phyloP scores from a whole-genome alignment of 2,113 vertebrate genomes.

The Anguilla rostrata region DNA sequence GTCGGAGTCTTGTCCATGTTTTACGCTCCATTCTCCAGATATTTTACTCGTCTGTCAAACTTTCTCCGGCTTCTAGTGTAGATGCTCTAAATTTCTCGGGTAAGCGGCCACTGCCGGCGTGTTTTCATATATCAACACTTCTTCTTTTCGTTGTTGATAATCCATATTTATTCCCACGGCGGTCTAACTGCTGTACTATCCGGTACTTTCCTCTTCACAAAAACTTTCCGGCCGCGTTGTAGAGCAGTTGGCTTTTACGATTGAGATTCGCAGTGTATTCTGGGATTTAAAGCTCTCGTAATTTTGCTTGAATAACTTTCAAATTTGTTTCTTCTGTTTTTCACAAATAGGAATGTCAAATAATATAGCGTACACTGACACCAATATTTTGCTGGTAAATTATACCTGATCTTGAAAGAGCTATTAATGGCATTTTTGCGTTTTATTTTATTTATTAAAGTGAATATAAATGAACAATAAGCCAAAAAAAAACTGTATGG shows the following conservation, averaged over 20 bases:
- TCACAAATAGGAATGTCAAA: background rate
- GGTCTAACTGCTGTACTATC: background rate
- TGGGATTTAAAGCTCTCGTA: constrained; percentile 21
- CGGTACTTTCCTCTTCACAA: constrained; percentile 5
- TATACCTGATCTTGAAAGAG: too few species aligned
- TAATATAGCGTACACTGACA: background rate
- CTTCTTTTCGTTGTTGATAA: background rate
- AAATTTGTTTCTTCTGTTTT: background rate
- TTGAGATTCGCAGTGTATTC: constrained; percentile 15
- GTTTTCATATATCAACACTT: background rate
- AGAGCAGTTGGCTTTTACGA: background rate
- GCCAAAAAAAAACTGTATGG: too few species aligned
- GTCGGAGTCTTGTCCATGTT: constrained; percentile 12
- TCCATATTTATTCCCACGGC: background rate
- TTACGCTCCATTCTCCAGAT: constrained; percentile 23
- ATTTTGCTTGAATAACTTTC: background rate
- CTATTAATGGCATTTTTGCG: too few species aligned
- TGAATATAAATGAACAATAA: too few species aligned
- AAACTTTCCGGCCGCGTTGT: constrained; percentile 9
- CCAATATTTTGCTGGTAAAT: too few species aligned
- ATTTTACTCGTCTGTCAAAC: background rate
- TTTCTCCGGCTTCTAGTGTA: background rate
- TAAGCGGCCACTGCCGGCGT: background rate
- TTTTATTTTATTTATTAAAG: too few species aligned
- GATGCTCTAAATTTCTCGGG: background rate